Percentiles rank a stretch among this genome's conserved stretches.
phyloP scores from a whole-genome alignment of 2,888 invertebrate species.

The Arge pagana region DNA sequence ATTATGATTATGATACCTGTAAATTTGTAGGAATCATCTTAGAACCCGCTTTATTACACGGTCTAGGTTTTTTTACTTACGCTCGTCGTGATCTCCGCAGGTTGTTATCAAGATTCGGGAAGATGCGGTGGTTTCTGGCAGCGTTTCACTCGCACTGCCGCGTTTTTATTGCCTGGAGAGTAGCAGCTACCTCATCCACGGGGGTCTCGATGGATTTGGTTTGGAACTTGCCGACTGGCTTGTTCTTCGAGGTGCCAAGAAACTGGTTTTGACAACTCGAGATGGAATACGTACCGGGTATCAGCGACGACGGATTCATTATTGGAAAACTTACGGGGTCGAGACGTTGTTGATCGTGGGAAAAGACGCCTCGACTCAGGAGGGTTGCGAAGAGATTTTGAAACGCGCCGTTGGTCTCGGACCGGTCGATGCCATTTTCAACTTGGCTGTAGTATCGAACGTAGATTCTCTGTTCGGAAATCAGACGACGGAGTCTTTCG shows the following conservation, averaged over 20 bases:
- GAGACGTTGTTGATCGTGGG: conserved; percentile 52
- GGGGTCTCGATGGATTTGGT: conserved; percentile 88
- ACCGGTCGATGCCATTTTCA: conserved; percentile 64
- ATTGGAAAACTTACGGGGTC: conserved; percentile 48
- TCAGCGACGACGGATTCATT: conserved; percentile 57
- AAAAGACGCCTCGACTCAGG: conserved; percentile 52
- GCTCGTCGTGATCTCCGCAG: no score
- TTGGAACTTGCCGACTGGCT: conserved; percentile 63
- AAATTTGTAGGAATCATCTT: no score
- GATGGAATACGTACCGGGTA: conserved; percentile 62
- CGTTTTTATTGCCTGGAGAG: conserved; percentile 59
- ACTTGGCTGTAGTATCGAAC: conserved; percentile 63
- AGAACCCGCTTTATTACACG: no score
- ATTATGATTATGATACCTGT: no score
- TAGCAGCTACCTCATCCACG: conserved; percentile 66
- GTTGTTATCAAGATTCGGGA: conserved; percentile 39
- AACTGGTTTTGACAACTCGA: conserved; percentile 65
- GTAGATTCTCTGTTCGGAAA: conserved; percentile 62
- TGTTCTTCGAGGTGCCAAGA: conserved; percentile 69
- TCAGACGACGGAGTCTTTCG: conserved; percentile 56
- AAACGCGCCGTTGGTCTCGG: conserved; percentile 49
- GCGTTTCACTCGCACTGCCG: conserved; percentile 54
- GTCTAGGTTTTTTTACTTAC: no score
- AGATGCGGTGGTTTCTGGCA: conserved; percentile 29
- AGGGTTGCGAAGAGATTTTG: conserved; percentile 52